These are phyloP conservation scores for Chaetorhynchus papuensis DNA, from an alignment of 2,113 vertebrate species.

Conservation along the genomic window DNA sequence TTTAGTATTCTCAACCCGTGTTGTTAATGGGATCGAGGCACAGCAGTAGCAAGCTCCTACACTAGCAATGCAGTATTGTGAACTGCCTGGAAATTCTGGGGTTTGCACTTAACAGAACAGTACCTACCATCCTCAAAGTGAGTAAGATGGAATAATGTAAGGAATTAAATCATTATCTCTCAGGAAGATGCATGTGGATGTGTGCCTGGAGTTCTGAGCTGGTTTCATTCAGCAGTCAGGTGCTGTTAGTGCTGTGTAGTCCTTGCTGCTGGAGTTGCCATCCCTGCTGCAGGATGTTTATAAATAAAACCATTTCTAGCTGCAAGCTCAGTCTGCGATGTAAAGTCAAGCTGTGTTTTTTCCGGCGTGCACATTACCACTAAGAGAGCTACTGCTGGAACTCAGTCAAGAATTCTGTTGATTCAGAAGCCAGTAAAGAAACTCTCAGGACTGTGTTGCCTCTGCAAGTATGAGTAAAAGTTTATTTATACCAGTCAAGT, in stretches of 20 bases:
- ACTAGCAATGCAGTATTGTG: neutral
- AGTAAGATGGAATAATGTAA: neutral
- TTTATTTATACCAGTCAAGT: conserved; percentile 21
- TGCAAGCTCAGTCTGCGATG: neutral
- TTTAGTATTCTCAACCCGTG: neutral
- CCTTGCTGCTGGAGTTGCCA: neutral
- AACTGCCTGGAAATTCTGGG: neutral
- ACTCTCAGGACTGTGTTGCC: neutral
- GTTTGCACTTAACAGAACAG: neutral
- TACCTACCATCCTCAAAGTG: neutral
- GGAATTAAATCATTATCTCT: neutral
- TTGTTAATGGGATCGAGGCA: neutral
- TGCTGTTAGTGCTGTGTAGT: neutral
- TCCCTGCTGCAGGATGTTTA: neutral
- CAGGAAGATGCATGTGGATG: neutral
- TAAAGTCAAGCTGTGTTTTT: neutral
- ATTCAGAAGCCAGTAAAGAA: conserved; percentile 15
- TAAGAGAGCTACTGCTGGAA: neutral
- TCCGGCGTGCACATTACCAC: neutral
- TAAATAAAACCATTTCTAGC: neutral
- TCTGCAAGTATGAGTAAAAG: conserved; percentile 4
- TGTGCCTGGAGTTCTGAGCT: neutral
- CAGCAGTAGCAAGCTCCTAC: neutral
- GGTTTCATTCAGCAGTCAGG: neutral
- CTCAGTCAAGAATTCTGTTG: conserved; percentile 44